These are phyloP conservation scores for Pangasius mekongensis DNA, from an alignment of 2,797 vertebrate species.

Conservation along the genomic window DNA sequence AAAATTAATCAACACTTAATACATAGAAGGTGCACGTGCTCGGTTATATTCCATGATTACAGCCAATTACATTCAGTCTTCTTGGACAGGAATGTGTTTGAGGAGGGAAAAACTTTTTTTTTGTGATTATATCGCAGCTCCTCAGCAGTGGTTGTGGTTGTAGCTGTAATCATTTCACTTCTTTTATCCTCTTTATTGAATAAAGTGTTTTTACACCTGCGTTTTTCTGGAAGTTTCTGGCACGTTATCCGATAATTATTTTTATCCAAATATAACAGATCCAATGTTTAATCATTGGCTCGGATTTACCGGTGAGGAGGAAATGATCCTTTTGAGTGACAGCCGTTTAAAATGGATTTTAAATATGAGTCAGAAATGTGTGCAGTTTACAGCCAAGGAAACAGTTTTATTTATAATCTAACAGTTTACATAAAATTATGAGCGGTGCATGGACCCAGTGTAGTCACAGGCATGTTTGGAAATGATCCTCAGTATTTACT, in stretches of 20 bases:
- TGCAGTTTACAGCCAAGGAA: neutral
- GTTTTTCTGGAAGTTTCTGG: neutral
- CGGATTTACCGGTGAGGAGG: no score
- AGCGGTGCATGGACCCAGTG: no score
- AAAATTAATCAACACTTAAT: neutral
- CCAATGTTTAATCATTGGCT: neutral
- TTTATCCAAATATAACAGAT: neutral
- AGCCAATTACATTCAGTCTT: neutral
- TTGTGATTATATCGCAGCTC: neutral
- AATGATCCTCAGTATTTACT: neutral
- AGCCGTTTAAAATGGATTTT: neutral
- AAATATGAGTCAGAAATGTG: neutral
- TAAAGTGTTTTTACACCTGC: neutral
- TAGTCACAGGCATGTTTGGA: neutral
- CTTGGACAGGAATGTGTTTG: slow-evolving; percentile 7
- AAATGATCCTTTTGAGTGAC: neutral
- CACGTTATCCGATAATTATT: neutral
- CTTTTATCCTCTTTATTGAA: neutral
- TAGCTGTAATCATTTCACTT: slow-evolving; percentile 2
- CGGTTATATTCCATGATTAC: neutral
- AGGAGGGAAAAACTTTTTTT: neutral
- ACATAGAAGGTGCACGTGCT: neutral
- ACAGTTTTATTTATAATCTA: neutral
- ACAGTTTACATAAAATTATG: neutral
- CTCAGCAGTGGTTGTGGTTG: neutral